Evolutionary conservation across 2,113 vertebrate species (phyloP), one percentile per base, ranked within the genome.

Genomic region (Lamprologus callipterus): DNA sequence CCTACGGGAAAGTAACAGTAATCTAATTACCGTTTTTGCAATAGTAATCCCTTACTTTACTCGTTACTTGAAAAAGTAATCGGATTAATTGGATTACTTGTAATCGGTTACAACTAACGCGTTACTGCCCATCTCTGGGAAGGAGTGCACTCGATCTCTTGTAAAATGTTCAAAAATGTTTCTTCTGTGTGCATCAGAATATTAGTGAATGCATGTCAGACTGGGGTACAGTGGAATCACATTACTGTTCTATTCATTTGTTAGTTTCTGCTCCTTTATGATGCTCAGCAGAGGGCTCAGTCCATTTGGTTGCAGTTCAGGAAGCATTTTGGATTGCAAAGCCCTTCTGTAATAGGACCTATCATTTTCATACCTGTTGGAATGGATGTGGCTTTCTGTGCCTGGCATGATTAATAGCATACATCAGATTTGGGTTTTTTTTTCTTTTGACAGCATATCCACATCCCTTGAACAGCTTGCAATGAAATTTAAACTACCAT

Each of bases 231-330:
- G 35, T 14, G 35, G 63, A 70, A 9, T 70, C 7, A 2, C 65
- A 42, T 16, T 9, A 23, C 37, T 70, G 37, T 70, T 21, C 37
- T 70, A 42, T 70, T 70, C 8, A 70, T 70, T 70, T 21, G 8
- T 70, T 70, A 16, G n/a, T 70, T 70, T 70, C n/a, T 70, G 35
- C 65, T 42, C n/a, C 5, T 42, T 70, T 70, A 23, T 23, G n/a
- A 70, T 21, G 12, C 65, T 42, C 65, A 73, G 37, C 37, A 16
- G 21, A 42, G 8, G 21, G 21, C 21, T 70, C 12, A 23, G 35
- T 42, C n/a, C 37, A 42, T 42, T 45, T 7, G 40, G 68, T 28
- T 75, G 40, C 40, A 75, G 40, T 75, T 28, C 40, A 75, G 40
- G 40, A 75, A 75, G 5, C 40, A 47, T 47, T 75, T 28, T 17